Conservation (phyloP, 2,888 invertebrate species). For the Meteorus cinctellus region DNA sequence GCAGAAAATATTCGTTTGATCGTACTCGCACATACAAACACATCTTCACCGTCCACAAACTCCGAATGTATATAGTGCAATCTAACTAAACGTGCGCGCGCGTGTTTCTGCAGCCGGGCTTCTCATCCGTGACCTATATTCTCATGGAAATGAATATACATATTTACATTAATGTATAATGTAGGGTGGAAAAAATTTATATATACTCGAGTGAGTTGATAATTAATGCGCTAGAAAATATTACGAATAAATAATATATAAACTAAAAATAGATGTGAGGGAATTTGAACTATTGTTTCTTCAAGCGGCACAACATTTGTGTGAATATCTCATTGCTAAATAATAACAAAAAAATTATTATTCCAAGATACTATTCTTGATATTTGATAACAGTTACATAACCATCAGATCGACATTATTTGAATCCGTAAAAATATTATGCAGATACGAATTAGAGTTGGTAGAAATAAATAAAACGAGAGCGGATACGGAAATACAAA, state of each 20-base stretch:
- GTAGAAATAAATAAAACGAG: no score
- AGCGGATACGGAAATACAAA: no score
- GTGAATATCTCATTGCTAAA: no score
- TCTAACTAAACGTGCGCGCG: constrained; percentile 47
- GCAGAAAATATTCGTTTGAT: neutral
- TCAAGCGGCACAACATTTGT: no score
- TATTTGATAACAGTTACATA: no score
- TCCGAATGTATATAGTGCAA: constrained; percentile 44
- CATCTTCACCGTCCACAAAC: constrained; percentile 17
- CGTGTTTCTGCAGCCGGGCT: constrained; percentile 45
- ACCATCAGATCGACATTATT: no score
- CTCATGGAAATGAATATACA: constrained; percentile 16
- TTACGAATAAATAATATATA: neutral
- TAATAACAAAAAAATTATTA: no score
- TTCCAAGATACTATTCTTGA: no score
- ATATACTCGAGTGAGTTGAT: neutral
- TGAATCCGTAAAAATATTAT: no score
- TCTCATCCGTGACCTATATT: constrained; percentile 45
- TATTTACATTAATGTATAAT: neutral
- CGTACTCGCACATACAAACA: neutral
- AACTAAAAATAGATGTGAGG: no score
- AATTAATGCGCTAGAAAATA: neutral
- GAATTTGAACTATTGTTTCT: no score
- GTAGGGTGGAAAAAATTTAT: neutral
- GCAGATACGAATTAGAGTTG: no score